Base-by-base conservation (phyloP, 1,140 invertebrate genomes). In the Drosophila auraria region DNA sequence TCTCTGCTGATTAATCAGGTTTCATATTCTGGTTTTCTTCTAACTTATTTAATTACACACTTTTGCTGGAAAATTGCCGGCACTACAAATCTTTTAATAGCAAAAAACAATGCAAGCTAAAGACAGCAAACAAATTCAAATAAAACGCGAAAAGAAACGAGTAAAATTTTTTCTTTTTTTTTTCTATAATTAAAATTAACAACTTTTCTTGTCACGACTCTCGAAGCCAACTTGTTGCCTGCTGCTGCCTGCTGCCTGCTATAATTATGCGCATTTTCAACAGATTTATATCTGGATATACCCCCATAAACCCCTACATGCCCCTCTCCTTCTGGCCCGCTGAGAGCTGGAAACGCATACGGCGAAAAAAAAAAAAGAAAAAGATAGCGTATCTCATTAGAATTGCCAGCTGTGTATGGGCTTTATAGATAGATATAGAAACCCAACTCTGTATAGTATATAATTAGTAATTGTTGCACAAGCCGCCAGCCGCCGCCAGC, bases 401-500 rank as follows among this genome's bases (percentile, higher is more conserved):
- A 89, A 69, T 87, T 83, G 69, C 75, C 84, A 87, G 81, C 70
- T 81, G 80, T 82, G 62, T 64, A 68, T 62, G 80, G 68, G 68
- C 77, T 54, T 62, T 73, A 78, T 69, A 78, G 50, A 78, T 57
- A 78, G 56, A 78, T 61, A 78, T 62, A 78, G 56, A 78, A 47
- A 70, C 65, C 65, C 78, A 81, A 69, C 70, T 69, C 61, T 69
- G 51, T 74, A 78, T 70, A 77, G 83, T 87, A 87, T 87, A 87
- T 89, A 89, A 89, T 89, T 89, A 90, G 86, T 90, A 89, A 89
- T 90, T 90, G 86, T 89, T 89, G 86, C 86, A 89, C 86, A 89
- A 89, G 86, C 86, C 76, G 86, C 81, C 82, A 74, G 82, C 78
- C 69, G 51, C 54, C 51, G 27, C 40, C 40, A 42, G 44, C 36